Evolutionary conservation across 2,113 vertebrate genomes (phyloP), one percentile per base, ranked within the genome.

Genomic region (Climacteris rufus): DNA sequence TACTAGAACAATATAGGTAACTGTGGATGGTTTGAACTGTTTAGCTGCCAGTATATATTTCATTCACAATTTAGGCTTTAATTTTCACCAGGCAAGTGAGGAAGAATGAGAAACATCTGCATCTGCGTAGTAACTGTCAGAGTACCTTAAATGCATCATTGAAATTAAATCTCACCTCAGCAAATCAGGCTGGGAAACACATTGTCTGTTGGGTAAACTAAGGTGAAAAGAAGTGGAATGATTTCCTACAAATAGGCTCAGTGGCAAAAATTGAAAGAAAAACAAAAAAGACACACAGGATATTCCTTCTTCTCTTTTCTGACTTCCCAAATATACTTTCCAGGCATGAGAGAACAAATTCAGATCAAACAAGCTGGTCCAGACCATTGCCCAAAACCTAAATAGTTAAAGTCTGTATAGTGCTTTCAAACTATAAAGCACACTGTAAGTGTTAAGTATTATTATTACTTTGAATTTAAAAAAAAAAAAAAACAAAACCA

Each of bases 401-500:
- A 94, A 94, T 11, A 94, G 81, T 93, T 93, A 52, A 96, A 94
- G 86, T 84, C 86, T 93, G 86, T 45, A 68, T 13, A 83, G 56
- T 40, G 56, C 88, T 96, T 93, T 96, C 68, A 95, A 82, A 54
- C n/a, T 78, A 90, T 87, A 93, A 97, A 96, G 44, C 92, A 71
- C 72, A 33, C 68, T 68, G 0, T 87, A 96, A 96, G 94, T 95
- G 90, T 83, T 94, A 96, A 94, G 76, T 96, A 89, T 87, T 97
- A 96, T 94, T 95, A 95, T 93, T 95, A 78, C 90, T 81, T 81
- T 84, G 94, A 96, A 93, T 93, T 88, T n/a, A n/a, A n/a, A n/a
- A n/a, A n/a, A n/a, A n/a, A n/a, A n/a, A n/a, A n/a, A n/a, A 97
- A 96, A 96, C 76, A 96, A 93, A 97, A 92, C 69, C 90, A 90